phyloP scores from a whole-genome alignment of 2,797 vertebrate species.

The Pseudotriccus pelzelni region DNA sequence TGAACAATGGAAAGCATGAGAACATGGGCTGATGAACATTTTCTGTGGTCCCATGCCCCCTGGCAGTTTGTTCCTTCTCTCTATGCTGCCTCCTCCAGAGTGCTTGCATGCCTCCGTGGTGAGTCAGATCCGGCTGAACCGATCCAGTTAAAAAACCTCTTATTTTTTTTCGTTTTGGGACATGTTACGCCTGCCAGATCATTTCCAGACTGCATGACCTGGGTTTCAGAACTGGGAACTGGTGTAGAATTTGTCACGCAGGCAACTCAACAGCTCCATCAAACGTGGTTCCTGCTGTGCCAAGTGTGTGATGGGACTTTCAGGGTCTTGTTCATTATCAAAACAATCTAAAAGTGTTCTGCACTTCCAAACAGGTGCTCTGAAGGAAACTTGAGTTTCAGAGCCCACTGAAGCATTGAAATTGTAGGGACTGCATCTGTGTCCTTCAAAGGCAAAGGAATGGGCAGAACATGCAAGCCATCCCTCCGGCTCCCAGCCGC shows the following conservation, averaged over 20 bases:
- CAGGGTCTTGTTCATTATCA: neutral
- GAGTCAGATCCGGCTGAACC: neutral
- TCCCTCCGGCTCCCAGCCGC: neutral
- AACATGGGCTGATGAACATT: neutral
- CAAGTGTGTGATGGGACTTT: neutral
- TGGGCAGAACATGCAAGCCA: neutral
- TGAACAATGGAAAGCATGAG: neutral
- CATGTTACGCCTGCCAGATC: neutral
- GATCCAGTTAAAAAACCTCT: neutral
- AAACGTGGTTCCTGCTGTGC: neutral
- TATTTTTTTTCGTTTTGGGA: neutral
- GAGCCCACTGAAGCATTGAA: neutral
- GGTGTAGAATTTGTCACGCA: neutral
- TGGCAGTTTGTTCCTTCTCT: neutral
- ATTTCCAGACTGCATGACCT: neutral
- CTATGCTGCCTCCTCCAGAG: neutral
- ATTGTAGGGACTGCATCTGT: neutral
- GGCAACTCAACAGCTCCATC: neutral
- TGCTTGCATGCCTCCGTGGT: neutral
- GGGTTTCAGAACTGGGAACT: neutral
- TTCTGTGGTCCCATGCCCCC: neutral
- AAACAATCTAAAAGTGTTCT: neutral
- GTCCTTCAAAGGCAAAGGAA: neutral
- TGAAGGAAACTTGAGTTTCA: neutral
- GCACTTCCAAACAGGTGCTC: neutral